A percentile compares a stretch with the other conserved stretches of the same genome.
phyloP scores from a whole-genome alignment of 2,888 invertebrate species.

The Nasonia oneida region DNA sequence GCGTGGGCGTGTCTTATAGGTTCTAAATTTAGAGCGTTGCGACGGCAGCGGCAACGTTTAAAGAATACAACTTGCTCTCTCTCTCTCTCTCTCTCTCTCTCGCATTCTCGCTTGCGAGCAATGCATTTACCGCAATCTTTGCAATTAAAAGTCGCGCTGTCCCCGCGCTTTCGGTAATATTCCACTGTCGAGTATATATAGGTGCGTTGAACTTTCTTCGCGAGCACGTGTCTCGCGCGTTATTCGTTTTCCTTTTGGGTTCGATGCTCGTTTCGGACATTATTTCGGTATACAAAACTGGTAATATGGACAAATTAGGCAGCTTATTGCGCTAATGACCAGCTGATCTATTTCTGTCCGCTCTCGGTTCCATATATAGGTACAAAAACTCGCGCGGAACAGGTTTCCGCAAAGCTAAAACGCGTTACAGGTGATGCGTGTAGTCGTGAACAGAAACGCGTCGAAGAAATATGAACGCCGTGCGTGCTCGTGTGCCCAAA shows the following conservation, averaged over 20 bases:
- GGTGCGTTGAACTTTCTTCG: constrained; percentile 48
- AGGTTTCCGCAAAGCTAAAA: background rate
- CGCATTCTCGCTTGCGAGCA: constrained; percentile 11
- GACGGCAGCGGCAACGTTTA: background rate
- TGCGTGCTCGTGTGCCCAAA: background rate
- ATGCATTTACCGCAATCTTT: constrained; percentile 55
- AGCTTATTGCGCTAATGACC: background rate
- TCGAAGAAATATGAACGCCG: background rate
- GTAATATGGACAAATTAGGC: background rate
- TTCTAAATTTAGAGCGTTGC: background rate
- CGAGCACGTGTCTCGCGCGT: background rate
- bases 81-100: background rate
- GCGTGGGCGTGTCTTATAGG: background rate
- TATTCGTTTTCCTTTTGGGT: background rate
- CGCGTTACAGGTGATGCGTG: background rate
- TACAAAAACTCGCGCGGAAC: background rate
- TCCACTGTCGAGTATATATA: constrained; percentile 32
- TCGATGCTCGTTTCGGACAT: background rate
- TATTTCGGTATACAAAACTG: background rate
- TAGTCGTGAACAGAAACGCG: background rate
- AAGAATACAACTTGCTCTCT: constrained; percentile 6
- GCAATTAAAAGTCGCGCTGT: constrained; percentile 44
- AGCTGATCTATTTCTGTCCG: background rate
- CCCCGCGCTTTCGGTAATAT: constrained; percentile 41
- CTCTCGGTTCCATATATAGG: background rate